Conservation (phyloP, 2,113 vertebrate species). For the Notarius lentiginosus region DNA sequence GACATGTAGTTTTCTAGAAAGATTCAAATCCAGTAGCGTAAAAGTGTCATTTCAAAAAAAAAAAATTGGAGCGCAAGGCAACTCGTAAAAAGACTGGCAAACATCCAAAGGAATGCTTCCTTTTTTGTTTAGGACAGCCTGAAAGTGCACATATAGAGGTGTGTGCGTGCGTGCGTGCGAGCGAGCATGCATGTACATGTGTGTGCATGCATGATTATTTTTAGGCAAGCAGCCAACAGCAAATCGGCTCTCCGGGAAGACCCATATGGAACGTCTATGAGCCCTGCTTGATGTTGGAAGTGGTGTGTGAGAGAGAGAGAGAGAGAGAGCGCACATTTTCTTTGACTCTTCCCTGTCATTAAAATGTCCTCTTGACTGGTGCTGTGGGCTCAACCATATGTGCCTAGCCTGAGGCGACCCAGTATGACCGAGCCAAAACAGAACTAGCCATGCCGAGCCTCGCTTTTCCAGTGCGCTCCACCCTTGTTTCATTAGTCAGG, state of each 20-base stretch:
- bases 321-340: slow-evolving; percentile 56
- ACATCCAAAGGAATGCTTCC: slow-evolving; percentile 19
- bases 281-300: slow-evolving; percentile 65
- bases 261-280: slow-evolving; percentile 67
- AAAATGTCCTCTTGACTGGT: slow-evolving; percentile 72
- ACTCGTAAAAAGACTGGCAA: slow-evolving; percentile 22
- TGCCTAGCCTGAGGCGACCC: slow-evolving; percentile 60
- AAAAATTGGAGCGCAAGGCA: neutral
- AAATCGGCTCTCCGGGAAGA: slow-evolving; percentile 61
- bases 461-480: slow-evolving; percentile 35
- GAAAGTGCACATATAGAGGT: slow-evolving; percentile 27
- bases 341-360: slow-evolving; percentile 76
- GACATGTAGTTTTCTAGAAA: neutral
- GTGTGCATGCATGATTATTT: slow-evolving; percentile 58
- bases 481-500: slow-evolving; percentile 46
- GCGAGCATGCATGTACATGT: slow-evolving; percentile 11
- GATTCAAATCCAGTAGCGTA: neutral
- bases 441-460: slow-evolving; percentile 31
- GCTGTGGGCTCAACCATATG: slow-evolving; percentile 44
- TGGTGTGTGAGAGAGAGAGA: slow-evolving; percentile 60
- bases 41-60: neutral
- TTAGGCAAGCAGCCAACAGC: slow-evolving; percentile 61
- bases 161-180: slow-evolving; percentile 19
- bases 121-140: slow-evolving; percentile 25
- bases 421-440: slow-evolving; percentile 53